A percentile compares a stretch with the other conserved stretches of the same genome.
Conservation (phyloP, 2,113 vertebrate genomes). For the Dinomys branickii region DNA sequence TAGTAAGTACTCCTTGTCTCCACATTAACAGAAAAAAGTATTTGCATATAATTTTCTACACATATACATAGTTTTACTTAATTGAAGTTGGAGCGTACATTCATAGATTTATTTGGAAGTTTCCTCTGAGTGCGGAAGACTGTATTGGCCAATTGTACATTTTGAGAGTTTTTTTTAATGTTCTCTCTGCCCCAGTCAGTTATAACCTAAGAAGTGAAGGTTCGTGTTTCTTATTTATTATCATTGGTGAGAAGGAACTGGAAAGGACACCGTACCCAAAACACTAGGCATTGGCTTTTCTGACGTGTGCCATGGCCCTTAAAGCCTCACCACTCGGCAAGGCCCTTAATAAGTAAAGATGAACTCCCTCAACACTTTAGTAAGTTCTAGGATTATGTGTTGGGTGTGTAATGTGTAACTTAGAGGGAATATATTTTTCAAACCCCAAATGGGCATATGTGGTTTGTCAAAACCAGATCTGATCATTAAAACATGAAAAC, state of each 20-base stretch:
- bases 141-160: conserved; percentile 1
- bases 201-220: conserved; percentile 39
- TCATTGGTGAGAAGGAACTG: background rate
- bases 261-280: background rate
- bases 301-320: background rate
- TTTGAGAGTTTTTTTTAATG: conserved; percentile 40
- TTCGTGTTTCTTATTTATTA: conserved; percentile 30
- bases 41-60: conserved; percentile 45
- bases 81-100: conserved; percentile 18
- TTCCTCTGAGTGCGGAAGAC: background rate
- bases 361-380: background rate
- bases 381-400: conserved; percentile 30
- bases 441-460: background rate
- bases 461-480: conserved; percentile 48
- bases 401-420: conserved; percentile 8
- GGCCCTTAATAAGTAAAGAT: background rate
- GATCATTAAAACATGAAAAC: conserved; percentile 43
- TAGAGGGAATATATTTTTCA: conserved; percentile 55
- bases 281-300: conserved; percentile 7
- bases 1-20: background rate
- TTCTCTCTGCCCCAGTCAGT: background rate
- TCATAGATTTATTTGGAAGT: conserved; percentile 54
- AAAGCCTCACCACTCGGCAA: background rate
- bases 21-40: background rate
- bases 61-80: conserved; percentile 50